phyloP scores from a whole-genome alignment of 2,797 vertebrate genomes.

The Craterocephalus amniculus region DNA sequence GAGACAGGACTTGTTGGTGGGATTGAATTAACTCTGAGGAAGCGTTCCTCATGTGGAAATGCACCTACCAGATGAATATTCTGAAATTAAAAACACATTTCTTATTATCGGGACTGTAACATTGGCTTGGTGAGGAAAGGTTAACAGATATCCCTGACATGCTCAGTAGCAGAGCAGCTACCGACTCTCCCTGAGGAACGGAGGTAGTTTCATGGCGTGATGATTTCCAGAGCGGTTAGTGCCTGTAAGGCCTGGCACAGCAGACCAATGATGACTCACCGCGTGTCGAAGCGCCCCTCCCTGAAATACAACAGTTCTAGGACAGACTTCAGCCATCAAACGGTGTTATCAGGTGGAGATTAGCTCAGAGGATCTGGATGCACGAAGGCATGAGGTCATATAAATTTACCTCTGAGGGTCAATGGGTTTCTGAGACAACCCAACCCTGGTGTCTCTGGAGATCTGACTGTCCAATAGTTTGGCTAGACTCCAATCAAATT shows the following conservation, averaged over 20 bases:
- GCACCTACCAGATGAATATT: no score
- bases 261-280: slow-evolving; percentile 27
- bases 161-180: slow-evolving; percentile 10
- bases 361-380: slow-evolving; percentile 5
- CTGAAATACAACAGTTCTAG: slow-evolving; percentile 25
- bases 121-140: neutral
- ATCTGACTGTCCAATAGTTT: neutral
- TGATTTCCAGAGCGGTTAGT: slow-evolving; percentile 52
- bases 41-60: no score
- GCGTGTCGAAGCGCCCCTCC: slow-evolving; percentile 37
- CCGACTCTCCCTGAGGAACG: slow-evolving; percentile 51
- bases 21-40: no score
- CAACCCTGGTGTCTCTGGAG: neutral
- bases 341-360: slow-evolving; percentile 20
- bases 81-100: neutral
- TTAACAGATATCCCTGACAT: slow-evolving; percentile 9
- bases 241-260: slow-evolving; percentile 23
- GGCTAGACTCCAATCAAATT: neutral
- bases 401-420: neutral
- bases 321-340: neutral
- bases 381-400: neutral
- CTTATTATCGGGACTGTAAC: no score
- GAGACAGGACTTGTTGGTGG: neutral
- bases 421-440: slow-evolving; percentile 5
- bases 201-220: slow-evolving; percentile 47